phyloP scores from a whole-genome alignment of 2,888 invertebrate species.

The Rutpela maculata region DNA sequence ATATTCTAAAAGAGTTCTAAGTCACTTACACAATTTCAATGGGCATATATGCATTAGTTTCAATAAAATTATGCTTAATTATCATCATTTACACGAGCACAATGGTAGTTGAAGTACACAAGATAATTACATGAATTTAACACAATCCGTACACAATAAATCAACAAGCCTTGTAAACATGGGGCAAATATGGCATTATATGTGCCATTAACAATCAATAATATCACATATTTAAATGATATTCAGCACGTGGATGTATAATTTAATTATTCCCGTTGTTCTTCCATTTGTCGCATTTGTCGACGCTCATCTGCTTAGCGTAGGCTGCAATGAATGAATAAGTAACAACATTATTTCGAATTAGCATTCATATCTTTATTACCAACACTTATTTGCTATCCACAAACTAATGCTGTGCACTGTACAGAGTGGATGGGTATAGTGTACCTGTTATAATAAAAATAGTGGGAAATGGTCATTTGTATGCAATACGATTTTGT shows the following conservation, averaged over 20 bases:
- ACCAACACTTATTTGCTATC: constrained; percentile 1
- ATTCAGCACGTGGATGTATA: constrained; percentile 46
- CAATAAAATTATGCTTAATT: background rate
- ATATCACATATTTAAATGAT: constrained; percentile 45
- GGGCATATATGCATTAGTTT: background rate
- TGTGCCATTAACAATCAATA: constrained; percentile 27
- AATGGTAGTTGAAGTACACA: background rate
- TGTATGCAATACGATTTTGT: too few species aligned
- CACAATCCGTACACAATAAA: constrained; percentile 11
- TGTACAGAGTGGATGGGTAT: background rate
- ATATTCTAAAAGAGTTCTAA: too few species aligned
- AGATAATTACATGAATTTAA: constrained; percentile 12
- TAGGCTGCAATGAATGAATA: constrained; percentile 44
- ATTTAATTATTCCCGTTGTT: constrained; percentile 55
- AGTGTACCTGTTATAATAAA: background rate
- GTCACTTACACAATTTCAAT: background rate
- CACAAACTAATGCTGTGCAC: background rate
- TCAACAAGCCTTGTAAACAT: constrained; percentile 13
- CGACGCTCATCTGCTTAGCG: constrained; percentile 48
- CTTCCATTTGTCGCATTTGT: constrained; percentile 51
- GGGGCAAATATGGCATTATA: constrained; percentile 21
- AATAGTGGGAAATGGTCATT: too few species aligned
- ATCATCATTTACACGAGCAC: background rate
- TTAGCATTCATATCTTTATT: constrained; percentile 34
- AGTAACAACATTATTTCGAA: constrained; percentile 34